phyloP scores from a whole-genome alignment of 2,888 invertebrate genomes.

The Abrostola triplasia region DNA sequence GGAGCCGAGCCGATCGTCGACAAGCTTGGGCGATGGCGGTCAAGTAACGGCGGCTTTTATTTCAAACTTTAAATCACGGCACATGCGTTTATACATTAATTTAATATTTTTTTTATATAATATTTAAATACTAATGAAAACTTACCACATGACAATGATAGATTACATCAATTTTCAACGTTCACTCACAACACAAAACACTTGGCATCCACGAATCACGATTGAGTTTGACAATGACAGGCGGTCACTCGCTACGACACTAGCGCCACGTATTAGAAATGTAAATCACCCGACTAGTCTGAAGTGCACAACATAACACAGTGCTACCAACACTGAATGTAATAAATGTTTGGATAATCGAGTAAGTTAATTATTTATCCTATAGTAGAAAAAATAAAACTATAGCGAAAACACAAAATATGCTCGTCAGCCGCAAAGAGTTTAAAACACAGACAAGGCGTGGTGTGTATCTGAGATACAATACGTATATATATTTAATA shows the following conservation, averaged over 20 bases:
- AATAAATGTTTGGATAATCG: conserved; percentile 10
- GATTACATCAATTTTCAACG: conserved; percentile 74
- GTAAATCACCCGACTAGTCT: conserved; percentile 3
- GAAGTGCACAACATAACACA: conserved; percentile 37
- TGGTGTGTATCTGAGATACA: too few species aligned
- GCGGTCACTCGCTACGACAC: conserved; percentile 58
- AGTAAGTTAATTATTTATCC: not conserved
- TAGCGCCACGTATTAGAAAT: conserved; percentile 76
- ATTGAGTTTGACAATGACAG: conserved; percentile 63
- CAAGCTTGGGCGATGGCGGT: conserved; percentile 87
- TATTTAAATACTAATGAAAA: conserved; percentile 53
- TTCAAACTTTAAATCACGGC: conserved; percentile 37
- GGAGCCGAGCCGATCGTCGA: conserved; percentile 74
- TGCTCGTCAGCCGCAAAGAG: too few species aligned
- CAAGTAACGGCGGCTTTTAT: conserved; percentile 81
- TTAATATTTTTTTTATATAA: conserved; percentile 10
- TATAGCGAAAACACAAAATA: too few species aligned
- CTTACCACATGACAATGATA: conserved; percentile 84
- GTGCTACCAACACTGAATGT: conserved; percentile 13
- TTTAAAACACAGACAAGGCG: too few species aligned
- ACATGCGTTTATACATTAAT: conserved; percentile 11
- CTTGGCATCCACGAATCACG: conserved; percentile 71
- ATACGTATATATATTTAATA: too few species aligned
- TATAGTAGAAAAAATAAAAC: too few species aligned
- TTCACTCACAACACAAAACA: conserved; percentile 86